Evolutionary conservation across 2,888 invertebrate species (phyloP), one percentile per base, ranked within the genome.

Genomic region (Drosophila nr. perissopoda): DNA sequence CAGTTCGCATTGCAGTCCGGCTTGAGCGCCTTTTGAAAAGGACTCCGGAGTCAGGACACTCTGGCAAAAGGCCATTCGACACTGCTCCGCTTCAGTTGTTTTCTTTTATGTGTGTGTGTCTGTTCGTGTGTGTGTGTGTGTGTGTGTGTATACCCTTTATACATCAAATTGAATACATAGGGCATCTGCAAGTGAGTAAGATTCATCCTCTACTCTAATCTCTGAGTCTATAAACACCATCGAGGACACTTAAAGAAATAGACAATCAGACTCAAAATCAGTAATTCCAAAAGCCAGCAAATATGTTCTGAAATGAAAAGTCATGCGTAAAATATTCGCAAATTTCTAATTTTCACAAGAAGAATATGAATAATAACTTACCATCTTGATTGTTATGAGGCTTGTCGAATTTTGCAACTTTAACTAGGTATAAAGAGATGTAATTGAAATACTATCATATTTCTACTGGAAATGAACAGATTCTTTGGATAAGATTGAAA

Each of bases 51-150:
- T 25, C 34, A 34, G 54, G 31, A 56, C 53, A 56, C 40, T n/a
- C 56, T 16, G 56, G 27, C 48, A 58, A 34, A 49, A 60, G 49
- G 69, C 49, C 58, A 59, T 40, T 56, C 67, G 57, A 52, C 34
- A 49, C 73, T 54, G 45, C 51, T 16, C 42, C 38, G 34, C 38
- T 61, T 48, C 38, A 13, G 45, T 36, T 67, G 34, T 60, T 27
- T 27, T 16, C 27, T 25, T 29, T 25, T 29, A 10, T 18, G 27
- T 49, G 21, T 45, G 11, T 42, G 25, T 5, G 11, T 45, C 21
- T 21, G 27, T 29, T 29, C 29, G 29, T 29, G 49, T 29, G 29
- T 27, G 27, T 48, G 48, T 31, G 21, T 21, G 36, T 38, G 33
- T 36, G 36, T 38, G 45, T 45, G 25, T 53, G 13, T 13, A 38